Percentiles rank a stretch among this genome's conserved stretches.
phyloP scores from a whole-genome alignment of 2,797 vertebrate species.

The Bradypodion pumilum region DNA sequence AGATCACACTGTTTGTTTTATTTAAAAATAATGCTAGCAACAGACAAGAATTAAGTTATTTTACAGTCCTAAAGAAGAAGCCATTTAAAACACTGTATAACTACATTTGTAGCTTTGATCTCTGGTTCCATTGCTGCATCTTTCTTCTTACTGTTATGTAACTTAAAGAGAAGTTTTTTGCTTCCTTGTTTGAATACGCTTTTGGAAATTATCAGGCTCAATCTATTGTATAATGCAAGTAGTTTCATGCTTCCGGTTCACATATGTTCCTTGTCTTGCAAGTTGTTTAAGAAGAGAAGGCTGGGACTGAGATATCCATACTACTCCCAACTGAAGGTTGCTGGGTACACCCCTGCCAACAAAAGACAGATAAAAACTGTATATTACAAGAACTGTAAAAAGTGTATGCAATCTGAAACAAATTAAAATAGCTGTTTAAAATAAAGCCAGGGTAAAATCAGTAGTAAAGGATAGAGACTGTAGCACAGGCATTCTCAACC shows the following conservation, averaged over 20 bases:
- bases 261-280: not conserved
- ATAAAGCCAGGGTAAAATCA: not conserved
- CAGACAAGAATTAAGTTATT: constrained; percentile 36
- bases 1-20: constrained; percentile 32
- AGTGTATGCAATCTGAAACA: not conserved
- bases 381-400: not conserved
- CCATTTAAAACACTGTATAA: not conserved
- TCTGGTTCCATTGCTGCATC: not conserved
- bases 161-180: constrained; percentile 3
- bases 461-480: not conserved
- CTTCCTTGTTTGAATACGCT: not conserved
- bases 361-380: not conserved
- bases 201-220: not conserved
- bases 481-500: not conserved
- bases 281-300: not conserved
- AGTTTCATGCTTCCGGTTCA: not conserved
- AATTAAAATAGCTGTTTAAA: not conserved
- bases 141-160: not conserved
- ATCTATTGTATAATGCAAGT: not conserved
- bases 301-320: not conserved
- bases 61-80: not conserved
- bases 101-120: not conserved
- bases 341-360: not conserved
- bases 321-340: not conserved
- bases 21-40: constrained; percentile 14